phyloP scores from a whole-genome alignment of 2,113 vertebrate species.

The Lophura nycthemera region DNA sequence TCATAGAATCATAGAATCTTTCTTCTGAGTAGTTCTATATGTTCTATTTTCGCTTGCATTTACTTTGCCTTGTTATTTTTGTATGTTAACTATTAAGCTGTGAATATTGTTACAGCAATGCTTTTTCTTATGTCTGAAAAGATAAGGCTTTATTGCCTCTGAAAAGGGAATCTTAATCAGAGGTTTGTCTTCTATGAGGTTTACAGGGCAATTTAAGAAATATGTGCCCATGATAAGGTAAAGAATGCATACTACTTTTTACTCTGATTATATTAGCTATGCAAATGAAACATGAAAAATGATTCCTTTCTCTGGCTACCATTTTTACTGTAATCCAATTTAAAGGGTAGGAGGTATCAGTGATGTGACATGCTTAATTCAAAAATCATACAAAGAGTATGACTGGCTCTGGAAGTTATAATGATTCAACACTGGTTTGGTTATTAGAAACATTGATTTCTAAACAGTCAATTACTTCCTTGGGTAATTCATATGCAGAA shows the following conservation, averaged over 20 bases:
- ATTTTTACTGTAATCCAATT: constrained; percentile 10
- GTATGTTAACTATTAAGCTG: background rate
- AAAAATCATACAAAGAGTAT: constrained; percentile 11
- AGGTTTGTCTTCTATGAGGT: background rate
- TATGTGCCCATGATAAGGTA: background rate
- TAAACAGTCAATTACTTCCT: constrained; percentile 58
- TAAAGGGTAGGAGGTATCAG: background rate
- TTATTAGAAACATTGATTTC: constrained; percentile 60
- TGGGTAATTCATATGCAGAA: constrained; percentile 29
- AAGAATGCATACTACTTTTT: background rate
- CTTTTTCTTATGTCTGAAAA: background rate
- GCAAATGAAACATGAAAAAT: constrained; percentile 13
- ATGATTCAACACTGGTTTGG: constrained; percentile 22
- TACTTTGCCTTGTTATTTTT: background rate
- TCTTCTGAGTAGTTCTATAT: background rate
- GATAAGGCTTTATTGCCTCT: background rate
- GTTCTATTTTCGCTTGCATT: background rate
- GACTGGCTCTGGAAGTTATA: constrained; percentile 25
- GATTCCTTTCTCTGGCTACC: background rate
- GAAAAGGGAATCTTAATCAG: background rate
- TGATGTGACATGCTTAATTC: background rate
- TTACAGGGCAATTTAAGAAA: background rate
- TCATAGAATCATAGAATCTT: no score
- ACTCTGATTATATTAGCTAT: background rate
- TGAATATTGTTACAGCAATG: background rate